Evolutionary conservation across 1,140 invertebrate species (phyloP).

Genomic region (Brachionus paranguensis): DNA sequence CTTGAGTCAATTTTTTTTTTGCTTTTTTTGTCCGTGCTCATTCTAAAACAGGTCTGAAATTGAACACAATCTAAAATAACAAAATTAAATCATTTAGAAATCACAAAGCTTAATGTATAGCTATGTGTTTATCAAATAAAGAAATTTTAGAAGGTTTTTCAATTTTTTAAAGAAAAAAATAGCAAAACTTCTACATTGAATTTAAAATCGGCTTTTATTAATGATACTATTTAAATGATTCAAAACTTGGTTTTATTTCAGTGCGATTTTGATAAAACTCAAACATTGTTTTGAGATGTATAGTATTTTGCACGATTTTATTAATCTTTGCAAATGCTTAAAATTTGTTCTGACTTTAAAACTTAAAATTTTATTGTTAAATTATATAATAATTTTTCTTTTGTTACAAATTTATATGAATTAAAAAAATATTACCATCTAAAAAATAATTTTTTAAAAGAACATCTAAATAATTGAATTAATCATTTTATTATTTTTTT

Average conservation of each 20-base stretch:
- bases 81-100: neutral
- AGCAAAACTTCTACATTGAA: neutral
- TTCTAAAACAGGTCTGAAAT: neutral
- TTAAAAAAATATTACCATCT: too few species aligned
- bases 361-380: too few species aligned
- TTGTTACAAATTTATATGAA: too few species aligned
- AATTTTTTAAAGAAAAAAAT: neutral
- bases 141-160: neutral
- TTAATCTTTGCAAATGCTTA: too few species aligned
- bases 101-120: neutral
- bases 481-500: too few species aligned
- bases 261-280: neutral
- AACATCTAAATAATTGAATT: too few species aligned
- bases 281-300: too few species aligned
- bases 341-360: too few species aligned
- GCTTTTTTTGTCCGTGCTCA: neutral
- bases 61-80: neutral
- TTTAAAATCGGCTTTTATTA: neutral
- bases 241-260: neutral
- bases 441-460: too few species aligned
- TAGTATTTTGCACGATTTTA: too few species aligned
- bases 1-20: neutral
- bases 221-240: neutral
- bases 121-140: neutral
- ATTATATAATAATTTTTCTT: too few species aligned